Conservation (phyloP, 2,797 vertebrate genomes). For the Brachymystax lenok region DNA sequence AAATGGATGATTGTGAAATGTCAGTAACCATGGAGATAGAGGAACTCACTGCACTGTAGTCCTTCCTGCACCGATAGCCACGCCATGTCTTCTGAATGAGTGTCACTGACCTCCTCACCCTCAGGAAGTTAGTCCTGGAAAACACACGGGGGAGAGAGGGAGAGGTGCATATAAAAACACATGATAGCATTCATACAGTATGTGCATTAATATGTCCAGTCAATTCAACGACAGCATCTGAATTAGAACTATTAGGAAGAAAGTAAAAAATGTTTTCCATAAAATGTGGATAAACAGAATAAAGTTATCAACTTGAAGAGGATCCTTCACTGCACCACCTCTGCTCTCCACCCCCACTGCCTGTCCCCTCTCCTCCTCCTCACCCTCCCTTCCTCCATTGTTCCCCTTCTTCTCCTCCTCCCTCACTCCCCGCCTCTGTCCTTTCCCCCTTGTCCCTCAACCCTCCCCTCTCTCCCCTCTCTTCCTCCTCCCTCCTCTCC, state of each 20-base stretch:
- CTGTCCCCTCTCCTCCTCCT: too few relatives aligned
- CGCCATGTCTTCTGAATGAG: constrained; percentile 92
- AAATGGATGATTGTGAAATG: constrained; percentile 1
- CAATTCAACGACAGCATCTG: not conserved
- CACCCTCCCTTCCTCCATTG: too few relatives aligned
- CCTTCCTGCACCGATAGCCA: constrained; percentile 85
- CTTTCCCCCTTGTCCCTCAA: too few relatives aligned
- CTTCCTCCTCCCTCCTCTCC: constrained; percentile 77
- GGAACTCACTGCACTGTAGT: constrained; percentile 84
- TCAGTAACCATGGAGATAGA: not conserved
- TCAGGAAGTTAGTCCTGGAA: constrained; percentile 85
- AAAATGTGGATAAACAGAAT: not conserved
- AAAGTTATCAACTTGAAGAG: too few relatives aligned
- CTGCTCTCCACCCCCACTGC: too few relatives aligned
- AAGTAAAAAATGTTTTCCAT: not conserved
- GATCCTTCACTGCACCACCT: too few relatives aligned
- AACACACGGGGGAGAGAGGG: not conserved
- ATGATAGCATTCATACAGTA: not conserved
- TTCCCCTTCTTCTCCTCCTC: not conserved
- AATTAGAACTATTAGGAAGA: not conserved
- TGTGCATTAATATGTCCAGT: not conserved
- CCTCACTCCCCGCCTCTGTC: not conserved
- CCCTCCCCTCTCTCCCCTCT: not conserved
- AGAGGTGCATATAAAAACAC: not conserved
- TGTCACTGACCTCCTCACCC: constrained; percentile 81